These are phyloP conservation scores for Agrochola litura DNA, from an alignment of 2,888 invertebrate species.

Conservation along the genomic window DNA sequence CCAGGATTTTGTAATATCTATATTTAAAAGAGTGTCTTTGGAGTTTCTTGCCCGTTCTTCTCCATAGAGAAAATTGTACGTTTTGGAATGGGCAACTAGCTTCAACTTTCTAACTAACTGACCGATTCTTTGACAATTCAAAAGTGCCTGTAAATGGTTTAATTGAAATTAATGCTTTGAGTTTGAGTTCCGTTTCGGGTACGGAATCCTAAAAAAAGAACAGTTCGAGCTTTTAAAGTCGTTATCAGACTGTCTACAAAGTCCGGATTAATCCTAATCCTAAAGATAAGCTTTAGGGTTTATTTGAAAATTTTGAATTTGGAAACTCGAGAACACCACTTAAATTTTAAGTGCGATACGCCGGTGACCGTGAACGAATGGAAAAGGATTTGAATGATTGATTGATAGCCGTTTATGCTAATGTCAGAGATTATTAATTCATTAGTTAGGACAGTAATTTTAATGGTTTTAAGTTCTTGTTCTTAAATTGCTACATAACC, in stretches of 20 bases:
- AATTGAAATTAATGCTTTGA: no score
- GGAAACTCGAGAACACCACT: constrained; percentile 49
- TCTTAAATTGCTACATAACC: neutral
- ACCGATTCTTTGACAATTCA: no score
- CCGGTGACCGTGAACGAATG: constrained; percentile 46
- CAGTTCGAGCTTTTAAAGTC: constrained; percentile 47
- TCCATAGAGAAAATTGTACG: no score
- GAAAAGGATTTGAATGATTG: constrained; percentile 50
- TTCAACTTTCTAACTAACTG: no score
- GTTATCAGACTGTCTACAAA: constrained; percentile 55
- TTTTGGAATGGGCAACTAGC: no score
- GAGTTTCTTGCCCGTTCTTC: no score
- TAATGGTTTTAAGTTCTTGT: constrained; percentile 4
- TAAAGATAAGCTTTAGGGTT: constrained; percentile 60
- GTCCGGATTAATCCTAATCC: constrained; percentile 60
- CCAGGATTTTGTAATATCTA: no score
- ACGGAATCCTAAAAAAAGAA: constrained; percentile 32
- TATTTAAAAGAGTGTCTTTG: no score
- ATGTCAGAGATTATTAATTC: constrained; percentile 14
- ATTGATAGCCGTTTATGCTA: constrained; percentile 37
- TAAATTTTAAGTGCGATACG: constrained; percentile 51
- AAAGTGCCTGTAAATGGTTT: no score
- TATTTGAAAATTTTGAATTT: constrained; percentile 59
- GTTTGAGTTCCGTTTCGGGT: no score
- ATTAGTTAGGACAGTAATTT: neutral